A percentile compares a stretch with the other conserved stretches of the same genome.
Conservation (phyloP, 2,797 vertebrate species). For the Gallirallus australis region DNA sequence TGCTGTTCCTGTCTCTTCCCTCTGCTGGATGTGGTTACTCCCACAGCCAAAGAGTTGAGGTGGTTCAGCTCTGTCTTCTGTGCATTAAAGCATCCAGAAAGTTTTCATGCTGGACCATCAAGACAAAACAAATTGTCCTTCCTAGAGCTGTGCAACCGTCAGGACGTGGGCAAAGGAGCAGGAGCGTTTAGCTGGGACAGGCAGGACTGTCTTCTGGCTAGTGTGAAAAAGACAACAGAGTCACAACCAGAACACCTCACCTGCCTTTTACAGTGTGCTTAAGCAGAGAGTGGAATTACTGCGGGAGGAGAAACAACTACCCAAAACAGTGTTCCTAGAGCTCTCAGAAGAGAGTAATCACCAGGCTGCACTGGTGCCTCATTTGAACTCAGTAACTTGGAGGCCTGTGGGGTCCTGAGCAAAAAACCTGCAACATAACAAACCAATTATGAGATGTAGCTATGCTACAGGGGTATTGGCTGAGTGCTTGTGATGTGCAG, state of each 20-base stretch:
- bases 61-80: not conserved
- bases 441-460: not conserved
- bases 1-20: not conserved
- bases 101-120: not conserved
- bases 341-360: not conserved
- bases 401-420: not conserved
- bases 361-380: not conserved
- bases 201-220: not conserved
- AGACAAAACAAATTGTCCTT: not conserved
- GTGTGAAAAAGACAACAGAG: not conserved
- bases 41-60: not conserved
- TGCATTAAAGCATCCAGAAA: not conserved
- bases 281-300: not conserved
- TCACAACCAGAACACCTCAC: not conserved
- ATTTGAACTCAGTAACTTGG: rapidly evolving
- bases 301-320: not conserved
- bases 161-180: not conserved
- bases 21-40: not conserved
- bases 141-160: not conserved
- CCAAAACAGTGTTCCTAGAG: not conserved
- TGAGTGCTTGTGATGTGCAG: not conserved
- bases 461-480: not conserved
- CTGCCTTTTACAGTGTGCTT: not conserved
- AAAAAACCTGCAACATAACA: not conserved
- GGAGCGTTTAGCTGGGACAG: not conserved